Conservation (phyloP, 2,888 invertebrate genomes). For the Drosophila hawaiiensis region DNA sequence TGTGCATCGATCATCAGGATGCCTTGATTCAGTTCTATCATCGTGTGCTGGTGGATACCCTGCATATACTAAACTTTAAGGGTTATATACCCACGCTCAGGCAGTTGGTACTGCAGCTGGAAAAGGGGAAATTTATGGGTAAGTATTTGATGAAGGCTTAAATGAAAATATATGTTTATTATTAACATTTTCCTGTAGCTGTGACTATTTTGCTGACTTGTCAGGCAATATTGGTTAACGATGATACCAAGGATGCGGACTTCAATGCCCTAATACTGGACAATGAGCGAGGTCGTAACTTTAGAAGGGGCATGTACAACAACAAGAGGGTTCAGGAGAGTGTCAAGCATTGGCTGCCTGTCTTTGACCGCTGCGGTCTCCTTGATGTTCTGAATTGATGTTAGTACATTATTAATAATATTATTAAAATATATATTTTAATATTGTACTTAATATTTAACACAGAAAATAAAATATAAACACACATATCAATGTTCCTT, state of each 20-base stretch:
- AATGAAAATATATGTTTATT: not conserved
- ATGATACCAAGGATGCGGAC: conserved; percentile 78
- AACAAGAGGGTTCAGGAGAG: conserved; percentile 75
- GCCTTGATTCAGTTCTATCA: conserved; percentile 82
- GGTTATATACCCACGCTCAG: conserved; percentile 80
- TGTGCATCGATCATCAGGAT: conserved; percentile 75
- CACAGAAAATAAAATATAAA: not conserved
- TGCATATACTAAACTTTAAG: conserved; percentile 68
- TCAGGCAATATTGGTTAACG: conserved; percentile 76
- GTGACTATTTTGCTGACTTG: conserved; percentile 56
- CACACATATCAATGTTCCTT: not conserved
- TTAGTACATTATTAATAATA: not conserved
- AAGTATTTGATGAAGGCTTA: conserved; percentile 20
- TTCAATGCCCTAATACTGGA: conserved; percentile 66
- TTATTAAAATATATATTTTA: not conserved
- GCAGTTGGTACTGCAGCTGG: conserved; percentile 76
- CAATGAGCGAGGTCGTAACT: conserved; percentile 67
- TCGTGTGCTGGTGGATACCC: conserved; percentile 64
- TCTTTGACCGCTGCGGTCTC: conserved; percentile 80
- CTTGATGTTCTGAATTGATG: conserved; percentile 52
- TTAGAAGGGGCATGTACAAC: conserved; percentile 63
- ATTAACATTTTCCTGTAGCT: conserved; percentile 45
- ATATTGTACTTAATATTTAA: not conserved
- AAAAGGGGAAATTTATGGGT: conserved; percentile 79
- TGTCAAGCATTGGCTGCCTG: conserved; percentile 74